These are phyloP conservation scores for Proisotoma minuta DNA, from an alignment of 2,888 invertebrate species.

Conservation along the genomic window DNA sequence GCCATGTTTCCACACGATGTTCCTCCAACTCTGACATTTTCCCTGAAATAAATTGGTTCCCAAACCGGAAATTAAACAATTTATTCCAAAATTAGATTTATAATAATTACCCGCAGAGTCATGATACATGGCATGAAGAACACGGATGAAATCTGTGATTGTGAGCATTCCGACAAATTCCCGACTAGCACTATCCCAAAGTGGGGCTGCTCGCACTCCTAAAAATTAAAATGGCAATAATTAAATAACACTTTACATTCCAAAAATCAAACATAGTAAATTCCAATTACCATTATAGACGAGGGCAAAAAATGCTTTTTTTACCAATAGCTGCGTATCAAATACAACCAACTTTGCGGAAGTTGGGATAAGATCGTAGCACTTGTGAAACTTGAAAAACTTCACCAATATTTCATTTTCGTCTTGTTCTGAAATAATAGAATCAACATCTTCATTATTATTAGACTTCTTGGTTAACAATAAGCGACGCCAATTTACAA, in stretches of 20 bases:
- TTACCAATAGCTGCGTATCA: constrained; percentile 94
- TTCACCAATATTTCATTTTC: constrained; percentile 96
- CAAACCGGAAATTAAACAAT: background rate
- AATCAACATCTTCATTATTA: constrained; percentile 44
- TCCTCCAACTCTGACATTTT: constrained; percentile 92
- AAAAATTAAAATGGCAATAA: constrained; percentile 23
- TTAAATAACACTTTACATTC: background rate
- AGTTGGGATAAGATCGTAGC: constrained; percentile 98
- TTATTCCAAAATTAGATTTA: background rate
- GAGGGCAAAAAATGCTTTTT: constrained; percentile 98
- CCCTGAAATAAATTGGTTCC: constrained; percentile 35
- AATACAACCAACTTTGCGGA: constrained; percentile 99
- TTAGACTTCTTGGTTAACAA: background rate
- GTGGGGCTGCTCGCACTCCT: constrained; percentile 93
- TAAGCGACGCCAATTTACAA: background rate
- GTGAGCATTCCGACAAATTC: constrained; percentile 97
- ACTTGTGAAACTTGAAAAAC: constrained; percentile 99
- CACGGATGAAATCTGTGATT: constrained; percentile 98
- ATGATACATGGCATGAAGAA: constrained; percentile 91
- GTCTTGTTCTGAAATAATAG: constrained; percentile 77
- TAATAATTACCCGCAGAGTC: constrained; percentile 63
- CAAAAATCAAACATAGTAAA: background rate
- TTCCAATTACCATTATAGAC: constrained; percentile 85
- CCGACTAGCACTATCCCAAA: constrained; percentile 92
- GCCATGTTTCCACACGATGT: constrained; percentile 93